A percentile compares a stretch with the other conserved stretches of the same genome.
phyloP scores from a whole-genome alignment of 2,113 vertebrate genomes.

The Stercorarius parasiticus region DNA sequence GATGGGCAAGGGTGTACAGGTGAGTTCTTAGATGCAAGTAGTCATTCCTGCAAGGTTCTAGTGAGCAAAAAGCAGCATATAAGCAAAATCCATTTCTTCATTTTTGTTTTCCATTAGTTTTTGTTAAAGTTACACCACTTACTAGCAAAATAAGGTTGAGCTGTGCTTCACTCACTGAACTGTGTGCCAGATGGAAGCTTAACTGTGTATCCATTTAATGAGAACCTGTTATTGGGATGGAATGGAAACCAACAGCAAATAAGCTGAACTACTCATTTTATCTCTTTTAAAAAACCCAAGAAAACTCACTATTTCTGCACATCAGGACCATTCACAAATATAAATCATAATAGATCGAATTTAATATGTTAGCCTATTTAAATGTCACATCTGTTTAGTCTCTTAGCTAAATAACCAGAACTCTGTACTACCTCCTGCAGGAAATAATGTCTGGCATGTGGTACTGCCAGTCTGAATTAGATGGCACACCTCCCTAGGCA shows the following conservation, averaged over 20 bases:
- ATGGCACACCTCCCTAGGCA: neutral
- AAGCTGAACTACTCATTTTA: neutral
- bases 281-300: neutral
- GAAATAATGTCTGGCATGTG: conserved; percentile 32
- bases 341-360: neutral
- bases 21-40: conserved; percentile 66
- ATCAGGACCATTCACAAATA: neutral
- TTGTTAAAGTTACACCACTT: neutral
- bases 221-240: neutral
- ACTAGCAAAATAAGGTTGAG: neutral
- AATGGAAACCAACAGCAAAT: neutral
- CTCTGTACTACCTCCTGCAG: neutral
- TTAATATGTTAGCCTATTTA: neutral
- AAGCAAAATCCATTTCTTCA: neutral
- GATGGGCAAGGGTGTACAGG: conserved; percentile 88
- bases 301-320: neutral
- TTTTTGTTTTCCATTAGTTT: neutral
- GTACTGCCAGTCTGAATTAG: neutral
- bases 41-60: neutral
- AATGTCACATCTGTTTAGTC: conserved; percentile 48
- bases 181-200: neutral
- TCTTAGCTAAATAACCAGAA: conserved; percentile 5
- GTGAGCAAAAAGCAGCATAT: neutral
- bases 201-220: neutral
- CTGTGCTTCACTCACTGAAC: neutral